Conservation (phyloP, 2,797 vertebrate genomes). For the Pseudomugil tenellus region DNA sequence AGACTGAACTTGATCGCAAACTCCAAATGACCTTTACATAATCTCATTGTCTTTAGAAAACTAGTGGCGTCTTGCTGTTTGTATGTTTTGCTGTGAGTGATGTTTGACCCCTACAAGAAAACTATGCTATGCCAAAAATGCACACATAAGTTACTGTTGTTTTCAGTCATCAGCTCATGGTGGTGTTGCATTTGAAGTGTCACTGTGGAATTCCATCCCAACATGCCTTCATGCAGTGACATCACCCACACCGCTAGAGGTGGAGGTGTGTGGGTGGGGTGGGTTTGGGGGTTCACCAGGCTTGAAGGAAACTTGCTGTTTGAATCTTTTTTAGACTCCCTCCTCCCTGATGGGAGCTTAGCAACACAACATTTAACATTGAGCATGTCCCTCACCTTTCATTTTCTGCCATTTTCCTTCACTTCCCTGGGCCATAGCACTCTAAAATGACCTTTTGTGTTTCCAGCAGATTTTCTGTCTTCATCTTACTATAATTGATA, state of each 20-base stretch:
- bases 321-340: conserved; percentile 50
- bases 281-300: conserved; percentile 10
- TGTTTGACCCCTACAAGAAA: conserved; percentile 55
- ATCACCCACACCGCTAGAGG: conserved; percentile 58
- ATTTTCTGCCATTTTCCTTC: conserved; percentile 19
- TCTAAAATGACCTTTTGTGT: conserved; percentile 50
- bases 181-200: conserved; percentile 60
- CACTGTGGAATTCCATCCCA: conserved; percentile 62
- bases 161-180: conserved; percentile 19
- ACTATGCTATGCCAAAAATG: conserved; percentile 46
- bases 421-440: conserved; percentile 24
- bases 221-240: conserved; percentile 51
- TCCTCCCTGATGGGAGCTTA: conserved; percentile 49
- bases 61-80: conserved; percentile 32
- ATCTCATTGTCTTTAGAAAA: conserved; percentile 5
- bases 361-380: conserved; percentile 72
- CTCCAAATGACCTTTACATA: conserved; percentile 36
- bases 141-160: conserved; percentile 26
- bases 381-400: conserved; percentile 55
- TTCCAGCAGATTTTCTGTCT: conserved; percentile 36
- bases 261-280: conserved; percentile 7
- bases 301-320: conserved; percentile 58
- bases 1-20: conserved; percentile 42
- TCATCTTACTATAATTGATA: conserved; percentile 42
- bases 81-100: conserved; percentile 38